Base-by-base conservation (phyloP, 2,113 vertebrate genomes). In the Electrona antarctica region DNA sequence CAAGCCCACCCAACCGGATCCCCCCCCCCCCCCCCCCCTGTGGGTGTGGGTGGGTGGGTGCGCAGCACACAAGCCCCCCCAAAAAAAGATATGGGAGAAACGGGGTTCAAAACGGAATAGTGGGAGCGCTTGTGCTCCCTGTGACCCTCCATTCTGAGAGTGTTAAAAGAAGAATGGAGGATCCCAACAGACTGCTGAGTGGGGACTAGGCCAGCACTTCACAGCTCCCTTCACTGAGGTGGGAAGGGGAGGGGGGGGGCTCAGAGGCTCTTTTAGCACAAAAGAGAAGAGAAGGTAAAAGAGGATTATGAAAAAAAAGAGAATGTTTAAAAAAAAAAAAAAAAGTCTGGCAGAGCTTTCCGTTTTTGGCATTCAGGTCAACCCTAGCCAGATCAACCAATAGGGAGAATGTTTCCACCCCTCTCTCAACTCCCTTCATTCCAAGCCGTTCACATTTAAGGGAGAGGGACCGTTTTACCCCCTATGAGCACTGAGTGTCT, bases 341-440 rank as follows among this genome's bases (percentile, higher is more conserved):
- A 79, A 84, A 75, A 33, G 33, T 77, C 81, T 90, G 82, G 78
- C 80, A 69, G 70, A 68, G 82, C 82, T 76, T 81, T 88, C 79
- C 59, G 28, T 83, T 80, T 88, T 87, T 84, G 76, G 63, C 82
- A 87, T 81, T 87, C 85, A 81, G 88, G 86, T 89, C 87, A 84
- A 83, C 85, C 73, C 82, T 69, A 59, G 54, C 4, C 58, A 60
- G 65, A 71, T 81, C 75, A 78, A 51, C 78, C 87, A 85, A 85
- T 82, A 47, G 63, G 66, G 77, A 2, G 67, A 65, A 11, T 51
- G 73, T 63, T 54, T 60, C 50, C 73, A 60, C 67, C 82, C 56
- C 64, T 80, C 65, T 46, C 67, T 52, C 70, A 61, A 63, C 64
- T 73, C 71, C 68, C 56, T 54, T 50, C 55, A 45, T 62, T 28